Base-by-base conservation (phyloP, 2,113 vertebrate species). In the Rhineura floridana region DNA sequence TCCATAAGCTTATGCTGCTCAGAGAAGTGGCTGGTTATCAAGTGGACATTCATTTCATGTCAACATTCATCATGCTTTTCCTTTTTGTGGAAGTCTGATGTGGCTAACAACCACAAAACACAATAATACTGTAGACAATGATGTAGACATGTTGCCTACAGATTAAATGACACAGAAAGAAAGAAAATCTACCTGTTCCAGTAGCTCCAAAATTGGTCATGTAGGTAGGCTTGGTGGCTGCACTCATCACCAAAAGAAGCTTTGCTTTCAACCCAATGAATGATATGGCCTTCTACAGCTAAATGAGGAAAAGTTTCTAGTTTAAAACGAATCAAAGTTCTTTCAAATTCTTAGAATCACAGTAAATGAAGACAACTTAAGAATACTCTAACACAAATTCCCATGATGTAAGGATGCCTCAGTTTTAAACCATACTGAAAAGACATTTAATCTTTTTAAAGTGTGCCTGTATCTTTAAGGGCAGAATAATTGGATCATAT, bases 221-320 rank as follows among this genome's bases (percentile, higher is more conserved):
- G 98, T 91, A 99, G 97, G 93, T 99, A 99, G 50, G 97, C 97
- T 77, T 97, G 97, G 95, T 99, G 99, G 94, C 98, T 99, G 94
- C 98, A 97, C 95, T 99, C 98, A 92, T 99, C 99, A 92, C 99
- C 99, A 21, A 99, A 99, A 33, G 99, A 99, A 63, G 99, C 99
- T 96, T 99, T 99, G 96, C 99, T 99, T 97, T 99, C 99, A 92
- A 99, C 99, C 99, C 99, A 99, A 96, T 99, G 99, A 90, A 99
- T 97, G 67, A 99, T 96, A 93, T 98, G 99, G 80, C 98, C 99
- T 94, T 99, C 99, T 75, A 99, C 98, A 93, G 98, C 99, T 99
- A 95, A 87, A 10, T 90, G 87, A 81, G 95, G 84, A 96, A 90
- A 95, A 90, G 65, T 93, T 93, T 93, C 70, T 90, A 92, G 90